Percentiles rank a stretch among this genome's conserved stretches.
These are phyloP conservation scores for Hemithea aestivaria DNA, from an alignment of 2,888 invertebrate genomes.

Conservation along the genomic window DNA sequence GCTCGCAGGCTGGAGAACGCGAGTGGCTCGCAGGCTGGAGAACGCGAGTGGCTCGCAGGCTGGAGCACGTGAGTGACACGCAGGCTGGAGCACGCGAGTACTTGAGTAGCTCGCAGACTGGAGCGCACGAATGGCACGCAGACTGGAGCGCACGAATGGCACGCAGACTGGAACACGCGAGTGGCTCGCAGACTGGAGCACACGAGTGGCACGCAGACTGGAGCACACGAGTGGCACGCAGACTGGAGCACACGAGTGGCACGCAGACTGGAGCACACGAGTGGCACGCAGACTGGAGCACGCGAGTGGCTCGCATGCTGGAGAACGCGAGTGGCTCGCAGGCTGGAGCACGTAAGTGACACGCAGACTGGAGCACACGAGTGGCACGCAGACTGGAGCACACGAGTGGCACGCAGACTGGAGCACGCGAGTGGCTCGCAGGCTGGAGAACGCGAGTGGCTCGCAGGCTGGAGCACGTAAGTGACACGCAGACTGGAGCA, in stretches of 20 bases:
- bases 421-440: too few species aligned
- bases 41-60: not conserved
- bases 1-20: not conserved
- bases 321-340: not conserved
- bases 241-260: too few species aligned
- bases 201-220: not conserved
- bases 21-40: not conserved
- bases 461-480: not conserved
- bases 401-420: too few species aligned
- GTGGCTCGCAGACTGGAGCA: not conserved
- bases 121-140: not conserved
- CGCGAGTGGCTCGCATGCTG: not conserved
- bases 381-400: slow-evolving; percentile 4
- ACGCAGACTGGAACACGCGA: not conserved
- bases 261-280: not conserved
- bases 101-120: not conserved
- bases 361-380: slow-evolving; percentile 4
- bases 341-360: slow-evolving; percentile 9
- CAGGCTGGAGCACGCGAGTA: not conserved
- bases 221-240: not conserved
- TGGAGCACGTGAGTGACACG: not conserved
- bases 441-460: too few species aligned
- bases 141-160: not conserved
- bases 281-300: too few species aligned
- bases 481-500: slow-evolving; percentile 1